Conservation (phyloP, 2,888 invertebrate species). For the Meteorus colon region DNA sequence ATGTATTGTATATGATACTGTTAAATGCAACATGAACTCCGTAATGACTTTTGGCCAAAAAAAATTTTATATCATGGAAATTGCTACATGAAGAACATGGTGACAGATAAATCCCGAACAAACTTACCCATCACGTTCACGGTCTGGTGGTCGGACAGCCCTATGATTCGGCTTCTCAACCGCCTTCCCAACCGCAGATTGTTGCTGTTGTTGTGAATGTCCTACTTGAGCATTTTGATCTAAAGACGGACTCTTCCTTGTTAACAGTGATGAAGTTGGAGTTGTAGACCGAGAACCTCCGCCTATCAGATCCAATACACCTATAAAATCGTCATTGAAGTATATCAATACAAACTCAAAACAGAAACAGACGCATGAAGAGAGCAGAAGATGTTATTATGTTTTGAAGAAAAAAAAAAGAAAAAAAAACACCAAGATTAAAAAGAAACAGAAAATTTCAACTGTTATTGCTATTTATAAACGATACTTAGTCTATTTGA, state of each 20-base stretch:
- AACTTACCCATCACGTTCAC: slow-evolving; percentile 67
- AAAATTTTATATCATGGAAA: background rate
- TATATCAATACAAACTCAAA: background rate
- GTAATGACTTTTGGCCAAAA: background rate
- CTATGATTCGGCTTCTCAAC: slow-evolving; percentile 63
- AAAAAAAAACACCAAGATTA: background rate
- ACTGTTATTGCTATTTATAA: slow-evolving; percentile 67
- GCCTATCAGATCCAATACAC: slow-evolving; percentile 82
- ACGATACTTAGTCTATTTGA: slow-evolving; percentile 38
- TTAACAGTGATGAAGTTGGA: slow-evolving; percentile 81
- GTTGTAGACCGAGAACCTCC: slow-evolving; percentile 88
- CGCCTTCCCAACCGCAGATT: slow-evolving; percentile 65
- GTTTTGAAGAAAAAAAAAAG: background rate
- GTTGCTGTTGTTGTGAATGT: slow-evolving; percentile 71
- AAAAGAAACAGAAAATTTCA: slow-evolving; percentile 40
- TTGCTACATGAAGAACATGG: background rate
- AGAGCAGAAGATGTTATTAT: no score
- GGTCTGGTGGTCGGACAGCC: slow-evolving; percentile 64
- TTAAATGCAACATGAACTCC: no score
- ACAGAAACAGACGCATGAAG: no score
- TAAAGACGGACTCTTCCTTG: slow-evolving; percentile 88
- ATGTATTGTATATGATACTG: background rate
- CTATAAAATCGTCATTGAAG: slow-evolving; percentile 49
- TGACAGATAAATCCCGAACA: background rate
- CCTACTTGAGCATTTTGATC: slow-evolving; percentile 88